Conservation (phyloP, 92 coral and sea anemone species). For the Phenganax marumi region DNA sequence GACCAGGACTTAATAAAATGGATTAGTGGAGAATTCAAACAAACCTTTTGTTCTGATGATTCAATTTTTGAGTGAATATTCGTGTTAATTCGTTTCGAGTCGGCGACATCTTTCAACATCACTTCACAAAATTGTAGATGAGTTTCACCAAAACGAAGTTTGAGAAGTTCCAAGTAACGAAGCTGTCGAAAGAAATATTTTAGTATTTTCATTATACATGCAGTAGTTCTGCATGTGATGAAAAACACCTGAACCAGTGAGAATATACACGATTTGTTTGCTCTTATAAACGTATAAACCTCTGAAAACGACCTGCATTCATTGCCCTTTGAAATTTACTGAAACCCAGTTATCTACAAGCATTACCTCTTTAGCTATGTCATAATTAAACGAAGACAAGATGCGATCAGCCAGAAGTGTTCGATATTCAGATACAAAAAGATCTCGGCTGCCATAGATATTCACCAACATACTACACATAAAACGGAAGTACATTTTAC, state of each 20-base stretch:
- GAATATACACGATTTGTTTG: too few relatives aligned
- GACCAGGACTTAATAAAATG: too few relatives aligned
- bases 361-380: constrained; percentile 88
- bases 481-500: neutral
- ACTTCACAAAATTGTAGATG: constrained; percentile 98
- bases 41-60: constrained; percentile 57
- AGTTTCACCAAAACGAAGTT: constrained; percentile 96
- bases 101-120: constrained; percentile 95
- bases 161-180: constrained; percentile 90
- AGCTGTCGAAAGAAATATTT: constrained; percentile 54
- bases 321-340: neutral
- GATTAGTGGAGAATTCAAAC: neutral
- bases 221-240: too few relatives aligned
- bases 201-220: too few relatives aligned
- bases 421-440: constrained; percentile 94
- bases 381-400: constrained; percentile 81
- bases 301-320: neutral
- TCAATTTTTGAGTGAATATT: constrained; percentile 78
- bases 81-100: constrained; percentile 84
- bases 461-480: constrained; percentile 89
- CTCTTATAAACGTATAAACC: too few relatives aligned
- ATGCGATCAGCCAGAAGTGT: constrained; percentile 92
- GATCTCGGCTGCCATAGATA: constrained; percentile 89
- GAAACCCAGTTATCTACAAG: neutral
- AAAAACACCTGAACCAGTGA: too few relatives aligned